Conservation (phyloP, 2,113 vertebrate genomes). For the Forbesichthys papilliferus region DNA sequence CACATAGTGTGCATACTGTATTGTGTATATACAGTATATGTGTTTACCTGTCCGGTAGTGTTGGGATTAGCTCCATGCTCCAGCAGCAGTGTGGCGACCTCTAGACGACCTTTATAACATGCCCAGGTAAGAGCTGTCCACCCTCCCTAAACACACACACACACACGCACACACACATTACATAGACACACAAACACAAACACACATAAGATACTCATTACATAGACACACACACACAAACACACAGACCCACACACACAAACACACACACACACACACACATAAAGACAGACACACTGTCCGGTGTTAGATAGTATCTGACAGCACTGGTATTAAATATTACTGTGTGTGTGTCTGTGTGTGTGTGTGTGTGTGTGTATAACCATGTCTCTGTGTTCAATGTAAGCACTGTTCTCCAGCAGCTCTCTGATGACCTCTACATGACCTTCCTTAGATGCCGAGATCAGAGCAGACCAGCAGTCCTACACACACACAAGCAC, state of each 20-base stretch:
- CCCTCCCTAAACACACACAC: conserved; percentile 80
- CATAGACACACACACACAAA: not conserved
- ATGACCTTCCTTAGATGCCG: conserved; percentile 92
- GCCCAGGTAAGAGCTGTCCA: conserved; percentile 99
- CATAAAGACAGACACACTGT: conserved; percentile 1
- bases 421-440: conserved; percentile 88
- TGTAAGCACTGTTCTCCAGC: conserved; percentile 82
- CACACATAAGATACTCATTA: not conserved
- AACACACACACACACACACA: conserved; percentile 4
- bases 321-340: not conserved
- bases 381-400: conserved; percentile 97
- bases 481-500: conserved; percentile 74
- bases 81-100: conserved; percentile 85
- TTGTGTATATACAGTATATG: not conserved
- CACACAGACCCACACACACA: conserved; percentile 7
- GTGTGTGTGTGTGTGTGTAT: conserved; percentile 7
- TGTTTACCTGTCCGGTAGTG: conserved; percentile 90
- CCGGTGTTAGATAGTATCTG: not conserved
- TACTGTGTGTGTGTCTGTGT: not conserved
- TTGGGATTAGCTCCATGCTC: conserved; percentile 90
- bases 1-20: too few relatives aligned
- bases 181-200: not conserved
- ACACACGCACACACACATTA: conserved; percentile 3
- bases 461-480: conserved; percentile 97
- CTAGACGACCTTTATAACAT: conserved; percentile 88